A percentile compares a stretch with the other conserved stretches of the same genome.
These are phyloP conservation scores for Salarias fasciatus DNA, from an alignment of 2,797 vertebrate genomes.

Conservation along the genomic window DNA sequence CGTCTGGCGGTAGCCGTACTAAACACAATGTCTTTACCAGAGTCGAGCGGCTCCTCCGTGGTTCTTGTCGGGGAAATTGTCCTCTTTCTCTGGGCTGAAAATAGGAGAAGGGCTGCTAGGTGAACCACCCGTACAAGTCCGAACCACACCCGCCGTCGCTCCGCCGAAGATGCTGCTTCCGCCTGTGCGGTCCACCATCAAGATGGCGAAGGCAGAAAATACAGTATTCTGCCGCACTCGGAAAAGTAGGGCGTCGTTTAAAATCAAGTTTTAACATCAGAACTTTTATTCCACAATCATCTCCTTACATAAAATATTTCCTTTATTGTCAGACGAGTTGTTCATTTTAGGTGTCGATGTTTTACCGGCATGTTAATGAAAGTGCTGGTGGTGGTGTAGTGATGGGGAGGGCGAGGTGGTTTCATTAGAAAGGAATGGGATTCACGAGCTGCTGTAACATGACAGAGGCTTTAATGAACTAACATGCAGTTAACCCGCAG, in stretches of 20 bases:
- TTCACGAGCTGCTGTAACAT: slow-evolving; percentile 55
- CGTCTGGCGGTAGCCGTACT: neutral
- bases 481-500: slow-evolving; percentile 25
- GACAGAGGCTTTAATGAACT: slow-evolving; percentile 39
- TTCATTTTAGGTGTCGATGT: neutral
- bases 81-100: slow-evolving; percentile 70
- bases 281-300: neutral
- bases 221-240: slow-evolving; percentile 82
- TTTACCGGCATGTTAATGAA: neutral
- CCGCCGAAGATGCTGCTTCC: slow-evolving; percentile 76
- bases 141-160: slow-evolving; percentile 77
- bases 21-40: slow-evolving; percentile 57
- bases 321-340: neutral
- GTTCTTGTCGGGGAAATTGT: slow-evolving; percentile 44
- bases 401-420: slow-evolving; percentile 58
- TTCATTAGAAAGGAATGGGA: slow-evolving; percentile 78
- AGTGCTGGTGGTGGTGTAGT: slow-evolving; percentile 20
- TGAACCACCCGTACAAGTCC: slow-evolving; percentile 77
- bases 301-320: too few relatives aligned
- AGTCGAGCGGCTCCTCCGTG: slow-evolving; percentile 76
- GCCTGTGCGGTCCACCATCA: slow-evolving; percentile 77
- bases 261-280: slow-evolving; percentile 27
- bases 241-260: slow-evolving; percentile 76
- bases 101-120: slow-evolving; percentile 69
- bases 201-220: slow-evolving; percentile 83